These are phyloP conservation scores for Saimiri boliviensis DNA, from an alignment of 2,113 vertebrate species.

Conservation along the genomic window DNA sequence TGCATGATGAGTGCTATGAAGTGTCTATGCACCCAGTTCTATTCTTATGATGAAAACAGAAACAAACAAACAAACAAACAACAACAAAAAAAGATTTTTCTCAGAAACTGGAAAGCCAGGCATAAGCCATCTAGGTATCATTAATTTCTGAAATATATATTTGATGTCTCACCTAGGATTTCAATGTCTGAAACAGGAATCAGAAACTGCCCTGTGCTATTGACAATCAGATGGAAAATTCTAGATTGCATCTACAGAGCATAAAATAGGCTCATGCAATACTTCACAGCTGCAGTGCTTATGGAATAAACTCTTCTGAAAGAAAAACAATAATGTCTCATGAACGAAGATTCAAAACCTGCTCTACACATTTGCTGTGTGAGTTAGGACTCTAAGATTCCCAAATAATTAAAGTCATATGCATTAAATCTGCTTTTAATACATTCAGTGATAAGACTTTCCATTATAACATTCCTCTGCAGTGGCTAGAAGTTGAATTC, in stretches of 20 bases:
- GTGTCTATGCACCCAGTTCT: background rate
- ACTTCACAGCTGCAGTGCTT: background rate
- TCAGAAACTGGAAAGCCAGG: conserved; percentile 1
- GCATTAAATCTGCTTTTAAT: background rate
- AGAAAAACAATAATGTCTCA: background rate
- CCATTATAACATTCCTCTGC: background rate
- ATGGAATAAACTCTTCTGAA: background rate
- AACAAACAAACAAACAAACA: no score
- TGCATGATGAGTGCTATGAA: background rate
- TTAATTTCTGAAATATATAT: background rate
- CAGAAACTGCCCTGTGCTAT: background rate
- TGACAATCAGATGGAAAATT: background rate
- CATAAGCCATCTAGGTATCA: background rate
- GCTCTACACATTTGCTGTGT: background rate
- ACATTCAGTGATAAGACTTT: background rate
- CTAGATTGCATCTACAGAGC: background rate
- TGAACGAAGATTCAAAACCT: background rate
- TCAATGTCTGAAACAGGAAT: background rate
- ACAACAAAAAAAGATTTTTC: background rate
- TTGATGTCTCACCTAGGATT: conserved; percentile 9
- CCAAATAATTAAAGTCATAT: background rate
- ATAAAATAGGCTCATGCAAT: background rate
- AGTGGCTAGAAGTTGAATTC: conserved; percentile 12
- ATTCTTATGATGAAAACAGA: background rate
- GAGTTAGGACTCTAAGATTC: background rate